Evolutionary conservation across 1,140 invertebrate species (phyloP).

Genomic region (Leptinotarsa texana): DNA sequence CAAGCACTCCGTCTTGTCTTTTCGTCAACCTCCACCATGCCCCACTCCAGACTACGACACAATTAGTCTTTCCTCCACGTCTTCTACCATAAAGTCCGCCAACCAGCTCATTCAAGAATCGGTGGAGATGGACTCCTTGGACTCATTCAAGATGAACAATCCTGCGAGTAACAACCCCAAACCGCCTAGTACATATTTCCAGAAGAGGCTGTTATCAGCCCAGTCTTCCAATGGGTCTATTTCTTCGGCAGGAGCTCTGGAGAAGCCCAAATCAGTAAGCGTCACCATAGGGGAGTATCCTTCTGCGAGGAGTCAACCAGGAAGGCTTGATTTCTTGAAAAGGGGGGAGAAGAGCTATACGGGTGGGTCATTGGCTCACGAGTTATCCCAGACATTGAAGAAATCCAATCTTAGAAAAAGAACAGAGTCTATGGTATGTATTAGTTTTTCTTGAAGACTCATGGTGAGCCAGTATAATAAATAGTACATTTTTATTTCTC

Average conservation of each 20-base stretch:
- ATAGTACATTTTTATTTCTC: neutral
- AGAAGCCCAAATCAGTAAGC: constrained; percentile 52
- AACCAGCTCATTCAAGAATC: constrained; percentile 53
- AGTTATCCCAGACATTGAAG: constrained; percentile 72
- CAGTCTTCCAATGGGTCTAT: constrained; percentile 34
- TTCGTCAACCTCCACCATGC: constrained; percentile 57
- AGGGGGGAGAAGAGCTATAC: constrained; percentile 52
- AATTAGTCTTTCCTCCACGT: constrained; percentile 48
- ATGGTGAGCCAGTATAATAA: neutral
- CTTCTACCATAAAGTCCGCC: constrained; percentile 41
- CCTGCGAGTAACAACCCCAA: constrained; percentile 62
- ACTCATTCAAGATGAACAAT: constrained; percentile 72
- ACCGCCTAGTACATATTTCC: constrained; percentile 71
- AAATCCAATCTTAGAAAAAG: constrained; percentile 72
- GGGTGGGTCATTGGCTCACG: constrained; percentile 65
- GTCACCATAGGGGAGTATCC: constrained; percentile 73
- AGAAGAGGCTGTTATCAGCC: constrained; percentile 48
- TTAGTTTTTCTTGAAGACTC: neutral
- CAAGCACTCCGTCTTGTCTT: constrained; percentile 49
- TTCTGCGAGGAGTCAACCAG: constrained; percentile 62
- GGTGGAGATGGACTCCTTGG: constrained; percentile 72
- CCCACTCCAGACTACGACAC: constrained; percentile 69
- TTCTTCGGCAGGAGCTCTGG: constrained; percentile 31
- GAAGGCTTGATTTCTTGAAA: constrained; percentile 69
- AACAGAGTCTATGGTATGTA: constrained; percentile 67